Evolutionary conservation across 2,888 invertebrate species (phyloP).

Genomic region (Coremacera marginata): DNA sequence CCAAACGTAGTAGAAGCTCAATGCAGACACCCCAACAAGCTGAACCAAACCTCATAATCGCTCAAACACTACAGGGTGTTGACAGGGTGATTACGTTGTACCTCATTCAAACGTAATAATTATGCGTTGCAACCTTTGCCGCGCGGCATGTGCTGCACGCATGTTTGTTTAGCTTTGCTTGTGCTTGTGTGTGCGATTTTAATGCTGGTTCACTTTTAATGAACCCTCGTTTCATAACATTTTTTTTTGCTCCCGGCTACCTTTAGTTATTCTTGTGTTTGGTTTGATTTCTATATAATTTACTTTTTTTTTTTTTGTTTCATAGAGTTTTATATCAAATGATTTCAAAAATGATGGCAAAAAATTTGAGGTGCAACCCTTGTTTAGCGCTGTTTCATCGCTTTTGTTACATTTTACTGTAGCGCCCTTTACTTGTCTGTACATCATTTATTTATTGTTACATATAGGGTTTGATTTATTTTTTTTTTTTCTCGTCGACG

Average conservation of each 20-base stretch:
- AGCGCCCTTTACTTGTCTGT: background rate
- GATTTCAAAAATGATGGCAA: background rate
- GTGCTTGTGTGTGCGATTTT: background rate
- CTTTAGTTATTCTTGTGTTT: background rate
- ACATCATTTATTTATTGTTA: conserved; percentile 31
- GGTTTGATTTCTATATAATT: conserved; percentile 5
- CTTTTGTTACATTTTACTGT: conserved; percentile 12
- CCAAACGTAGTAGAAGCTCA: background rate
- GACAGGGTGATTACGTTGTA: conserved; percentile 44
- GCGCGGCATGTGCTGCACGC: conserved; percentile 14
- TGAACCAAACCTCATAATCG: background rate
- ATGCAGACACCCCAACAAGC: background rate
- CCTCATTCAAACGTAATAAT: conserved; percentile 52
- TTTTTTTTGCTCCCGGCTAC: background rate
- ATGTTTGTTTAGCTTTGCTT: background rate
- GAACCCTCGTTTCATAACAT: conserved; percentile 22
- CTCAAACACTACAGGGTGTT: conserved; percentile 47
- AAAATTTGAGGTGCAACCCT: background rate
- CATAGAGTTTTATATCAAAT: background rate
- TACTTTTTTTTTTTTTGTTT: background rate
- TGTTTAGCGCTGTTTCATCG: background rate
- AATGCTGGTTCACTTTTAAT: conserved; percentile 29
- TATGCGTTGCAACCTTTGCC: conserved; percentile 43
- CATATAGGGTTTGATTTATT: background rate
- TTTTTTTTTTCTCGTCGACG: background rate